phyloP scores from a whole-genome alignment of 2,797 vertebrate genomes.

The Myotis daubentonii region DNA sequence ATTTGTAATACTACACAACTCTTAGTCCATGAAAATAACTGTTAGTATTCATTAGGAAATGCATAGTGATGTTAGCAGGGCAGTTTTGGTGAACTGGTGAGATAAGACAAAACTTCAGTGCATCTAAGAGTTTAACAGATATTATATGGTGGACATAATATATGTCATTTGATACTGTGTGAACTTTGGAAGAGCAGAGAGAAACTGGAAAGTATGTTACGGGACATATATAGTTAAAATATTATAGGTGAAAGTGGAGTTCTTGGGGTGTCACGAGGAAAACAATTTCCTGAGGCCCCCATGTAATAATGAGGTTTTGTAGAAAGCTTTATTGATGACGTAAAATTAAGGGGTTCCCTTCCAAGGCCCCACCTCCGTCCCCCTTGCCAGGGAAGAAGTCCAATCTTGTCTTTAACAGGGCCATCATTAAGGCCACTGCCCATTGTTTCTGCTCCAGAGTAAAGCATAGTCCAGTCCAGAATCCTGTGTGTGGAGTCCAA shows the following conservation, averaged over 20 bases:
- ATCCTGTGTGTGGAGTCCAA: not conserved
- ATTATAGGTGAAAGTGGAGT: not conserved
- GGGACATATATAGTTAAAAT: not conserved
- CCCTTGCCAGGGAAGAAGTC: not conserved
- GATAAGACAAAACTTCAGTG: not conserved
- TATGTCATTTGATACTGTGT: not conserved
- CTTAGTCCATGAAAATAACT: not conserved
- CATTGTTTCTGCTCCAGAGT: not conserved
- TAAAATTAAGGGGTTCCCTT: not conserved
- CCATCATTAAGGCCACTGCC: not conserved
- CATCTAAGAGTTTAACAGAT: not conserved
- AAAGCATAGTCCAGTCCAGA: not conserved
- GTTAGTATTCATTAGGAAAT: not conserved
- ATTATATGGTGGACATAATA: not conserved
- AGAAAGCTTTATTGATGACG: not conserved
- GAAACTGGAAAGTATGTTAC: not conserved
- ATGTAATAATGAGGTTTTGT: not conserved
- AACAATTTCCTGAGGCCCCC: not conserved
- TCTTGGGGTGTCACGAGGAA: not conserved
- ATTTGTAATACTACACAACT: not conserved
- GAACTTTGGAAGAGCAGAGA: not conserved
- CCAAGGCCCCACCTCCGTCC: too few species aligned
- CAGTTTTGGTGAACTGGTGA: not conserved
- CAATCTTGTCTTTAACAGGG: not conserved
- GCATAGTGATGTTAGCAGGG: not conserved